Base-by-base conservation (phyloP, 1,140 invertebrate species). In the Drosophila varians region DNA sequence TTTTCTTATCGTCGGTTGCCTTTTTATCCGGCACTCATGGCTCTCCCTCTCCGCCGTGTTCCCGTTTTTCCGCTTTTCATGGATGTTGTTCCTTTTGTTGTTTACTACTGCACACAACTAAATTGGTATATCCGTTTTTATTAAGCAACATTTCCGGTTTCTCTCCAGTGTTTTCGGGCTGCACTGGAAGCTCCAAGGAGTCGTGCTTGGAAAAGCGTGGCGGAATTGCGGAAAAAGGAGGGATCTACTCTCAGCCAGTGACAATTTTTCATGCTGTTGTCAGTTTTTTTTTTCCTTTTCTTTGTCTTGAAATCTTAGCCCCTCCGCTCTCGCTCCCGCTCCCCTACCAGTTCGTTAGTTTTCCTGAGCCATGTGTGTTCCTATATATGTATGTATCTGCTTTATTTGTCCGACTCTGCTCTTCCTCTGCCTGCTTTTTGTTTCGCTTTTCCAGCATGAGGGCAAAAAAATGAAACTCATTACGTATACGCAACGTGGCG, bases 41-140 rank as follows among this genome's bases (percentile, higher is more conserved):
- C 78, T 73, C 12, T 53, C 16, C 77, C 73, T 76, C 54, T 53
- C 43, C 55, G 52, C 9, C 28, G 9, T 31, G 42, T 70, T 51
- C 57, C 45, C 62, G n/a, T 14, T 45, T 66, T 66, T 45, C 47
- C 61, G 56, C 43, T 34, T 25, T 21, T 36, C 8, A 7, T 5
- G 43, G 55, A 23, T 45, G 23, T 47, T 60, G 46, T 23, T 57
- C 14, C 23, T 54, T n/a, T 42, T 69, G 45, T 56, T 60, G 40
- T 54, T 80, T 82, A 49, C 42, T 72, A 56, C 40, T 75, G 80
- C 80, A 84, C 79, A 84, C 77, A 86, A 86, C 80, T 87, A 87
- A 87, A 87, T 87, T 87, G 82, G 82, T 87, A 87, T 87, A 87
- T 87, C 82, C 82, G 82, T 87, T 87, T 87, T 87, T 87, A 87